These are phyloP conservation scores for Orientallactaga sibirica DNA, from an alignment of 2,797 vertebrate genomes.

Conservation along the genomic window DNA sequence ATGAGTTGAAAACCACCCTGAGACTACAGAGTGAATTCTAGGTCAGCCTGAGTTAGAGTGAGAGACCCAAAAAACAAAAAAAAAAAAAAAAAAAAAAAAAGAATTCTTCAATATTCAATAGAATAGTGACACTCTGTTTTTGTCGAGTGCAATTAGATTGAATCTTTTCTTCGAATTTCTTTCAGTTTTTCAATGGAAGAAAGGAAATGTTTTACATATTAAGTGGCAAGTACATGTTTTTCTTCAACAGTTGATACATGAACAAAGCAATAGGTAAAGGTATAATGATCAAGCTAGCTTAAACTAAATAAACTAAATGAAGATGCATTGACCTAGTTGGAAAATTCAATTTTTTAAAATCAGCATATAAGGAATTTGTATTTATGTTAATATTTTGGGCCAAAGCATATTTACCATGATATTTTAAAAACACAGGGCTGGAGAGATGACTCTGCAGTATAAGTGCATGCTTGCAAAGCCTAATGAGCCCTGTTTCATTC, in stretches of 20 bases:
- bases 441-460: too few relatives aligned
- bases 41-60: too few relatives aligned
- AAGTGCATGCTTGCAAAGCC: too few relatives aligned
- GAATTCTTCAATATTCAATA: slow-evolving; percentile 19
- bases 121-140: background rate
- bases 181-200: slow-evolving; percentile 24
- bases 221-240: background rate
- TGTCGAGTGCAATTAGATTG: background rate
- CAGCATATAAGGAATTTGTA: background rate
- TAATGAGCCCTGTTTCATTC: too few relatives aligned
- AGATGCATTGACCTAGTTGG: background rate
- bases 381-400: background rate
- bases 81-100: too few relatives aligned
- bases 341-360: slow-evolving; percentile 37
- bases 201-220: background rate
- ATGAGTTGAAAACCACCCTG: too few relatives aligned
- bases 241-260: background rate
- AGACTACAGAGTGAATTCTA: too few relatives aligned
- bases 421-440: slow-evolving; percentile 24
- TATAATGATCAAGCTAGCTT: slow-evolving; percentile 41
- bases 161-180: background rate
- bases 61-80: too few relatives aligned
- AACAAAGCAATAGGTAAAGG: slow-evolving; percentile 15
- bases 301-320: slow-evolving; percentile 2
- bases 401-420: background rate